Evolutionary conservation across 2,888 invertebrate genomes (phyloP), one percentile per base, ranked within the genome.

Genomic region (Callosobruchus maculatus): DNA sequence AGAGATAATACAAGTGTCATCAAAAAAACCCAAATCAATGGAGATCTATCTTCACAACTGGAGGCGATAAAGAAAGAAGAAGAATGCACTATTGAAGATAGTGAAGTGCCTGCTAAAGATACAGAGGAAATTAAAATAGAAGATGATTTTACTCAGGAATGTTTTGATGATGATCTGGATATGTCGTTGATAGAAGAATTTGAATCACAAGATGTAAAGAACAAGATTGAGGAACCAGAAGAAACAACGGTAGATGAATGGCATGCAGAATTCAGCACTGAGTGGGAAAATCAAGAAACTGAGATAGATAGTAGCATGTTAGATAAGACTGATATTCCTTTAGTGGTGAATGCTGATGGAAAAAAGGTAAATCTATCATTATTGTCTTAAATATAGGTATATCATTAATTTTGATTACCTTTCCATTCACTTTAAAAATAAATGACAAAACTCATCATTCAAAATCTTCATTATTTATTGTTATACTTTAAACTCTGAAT

Each of bases 261-360:
- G 18, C 80, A 80, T 71, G 75, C 77, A 67, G 80, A 80, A 77
- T 79, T 79, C 66, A 73, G 79, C 75, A 79, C 77, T 72, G 79
- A 81, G 74, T 80, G 81, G 78, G 77, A 79, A 73, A 79, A 77
- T 70, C 77, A 85, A 74, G 85, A 85, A 68, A 84, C 86, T 74
- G 86, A 84, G 77, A 84, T 83, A 71, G 74, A 77, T 20, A 72
- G 68, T 21, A 67, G 20, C 5, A 20, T 75, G 18, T 79, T 87
- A 5, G 85, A 87, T 67, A 85, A 86, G 73, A 86, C 85, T 71
- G 86, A 88, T 71, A 75, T 88, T 49, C 88, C 88, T 0, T 82
- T 89, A 26, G 84, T 88, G 0, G 84, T 88, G 0, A 89, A 88
- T 69, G 87, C 88, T 0, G 89, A 88, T 70, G 88, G 89, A 70